Evolutionary conservation across 2,113 vertebrate species (phyloP).

Genomic region (Maccullochella peelii): DNA sequence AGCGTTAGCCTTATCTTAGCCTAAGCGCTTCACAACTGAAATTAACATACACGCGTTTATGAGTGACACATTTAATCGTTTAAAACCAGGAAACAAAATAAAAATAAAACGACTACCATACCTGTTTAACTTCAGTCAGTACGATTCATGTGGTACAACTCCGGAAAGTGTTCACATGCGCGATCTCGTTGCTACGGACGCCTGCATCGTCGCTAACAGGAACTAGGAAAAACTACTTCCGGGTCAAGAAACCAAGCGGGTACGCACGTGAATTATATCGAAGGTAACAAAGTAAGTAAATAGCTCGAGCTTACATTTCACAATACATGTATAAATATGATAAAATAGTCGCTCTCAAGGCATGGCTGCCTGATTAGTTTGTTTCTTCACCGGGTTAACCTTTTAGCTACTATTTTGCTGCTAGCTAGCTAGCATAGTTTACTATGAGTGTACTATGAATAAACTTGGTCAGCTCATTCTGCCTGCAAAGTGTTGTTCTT

Average conservation of each 20-base stretch:
- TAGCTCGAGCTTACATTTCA: background rate
- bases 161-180: background rate
- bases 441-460: background rate
- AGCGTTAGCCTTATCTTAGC: background rate
- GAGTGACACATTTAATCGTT: background rate
- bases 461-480: background rate
- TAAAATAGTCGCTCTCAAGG: accelerated
- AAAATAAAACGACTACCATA: background rate
- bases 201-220: constrained; percentile 10
- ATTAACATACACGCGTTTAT: too few relatives aligned
- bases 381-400: background rate
- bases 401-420: background rate
- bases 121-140: background rate
- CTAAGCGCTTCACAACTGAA: background rate
- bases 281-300: constrained; percentile 58
- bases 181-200: constrained; percentile 43
- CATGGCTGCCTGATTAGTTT: background rate
- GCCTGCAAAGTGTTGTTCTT: background rate
- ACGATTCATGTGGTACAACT: background rate
- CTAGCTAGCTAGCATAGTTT: constrained; percentile 7
- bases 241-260: background rate
- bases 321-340: accelerated
- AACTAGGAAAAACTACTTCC: constrained; percentile 58
- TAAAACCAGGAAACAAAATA: background rate
- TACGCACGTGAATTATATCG: constrained; percentile 60